Base-by-base conservation (phyloP, 1,140 invertebrate species). In the Melanaphis sacchari region DNA sequence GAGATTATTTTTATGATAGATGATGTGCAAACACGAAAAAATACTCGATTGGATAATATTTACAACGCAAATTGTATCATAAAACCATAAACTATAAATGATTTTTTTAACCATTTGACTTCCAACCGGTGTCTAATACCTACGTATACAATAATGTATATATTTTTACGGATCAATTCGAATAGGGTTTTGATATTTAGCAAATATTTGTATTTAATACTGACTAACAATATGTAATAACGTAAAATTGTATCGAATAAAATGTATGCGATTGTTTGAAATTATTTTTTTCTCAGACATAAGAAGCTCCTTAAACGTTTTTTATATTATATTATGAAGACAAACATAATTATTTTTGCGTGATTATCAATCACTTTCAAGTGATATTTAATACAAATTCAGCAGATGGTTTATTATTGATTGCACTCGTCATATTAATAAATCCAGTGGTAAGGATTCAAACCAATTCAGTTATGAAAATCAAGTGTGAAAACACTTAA, bases 31-130 rank as follows among this genome's bases (percentile, higher is more conserved):
- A 89, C 88, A 89, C 21, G 22, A 54, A 52, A n/a, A 46, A 88
- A 5, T 84, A 85, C 88, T 89, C 88, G 11, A 89, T 89, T 22
- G 36, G 46, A 40, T 54, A 54, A 88, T 54, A 24, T 89, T 89
- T 89, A 89, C 88, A 52, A 38, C 88, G 26, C 88, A 40, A 89
- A 54, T 89, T 40, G 88, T 89, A 89, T 36, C 52, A 89, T 89
- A 89, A 89, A 89, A 89, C 49, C 49, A 89, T 89, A 89, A 89
- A 89, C 36, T 46, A 46, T 87, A 87, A 87, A 87, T 43, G 85
- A 87, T 87, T 87, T 46, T 26, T 85, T 43, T 31, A 18, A 76
- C 59, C 4, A n/a, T 76, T 76, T 5, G 31, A 18, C 59, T n/a
- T 6, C 31, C 4, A 76, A 76, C 59, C 9, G 24, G 54, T n/a